Base-by-base conservation (phyloP, 2,797 vertebrate species). In the Enteromius anoplus region DNA sequence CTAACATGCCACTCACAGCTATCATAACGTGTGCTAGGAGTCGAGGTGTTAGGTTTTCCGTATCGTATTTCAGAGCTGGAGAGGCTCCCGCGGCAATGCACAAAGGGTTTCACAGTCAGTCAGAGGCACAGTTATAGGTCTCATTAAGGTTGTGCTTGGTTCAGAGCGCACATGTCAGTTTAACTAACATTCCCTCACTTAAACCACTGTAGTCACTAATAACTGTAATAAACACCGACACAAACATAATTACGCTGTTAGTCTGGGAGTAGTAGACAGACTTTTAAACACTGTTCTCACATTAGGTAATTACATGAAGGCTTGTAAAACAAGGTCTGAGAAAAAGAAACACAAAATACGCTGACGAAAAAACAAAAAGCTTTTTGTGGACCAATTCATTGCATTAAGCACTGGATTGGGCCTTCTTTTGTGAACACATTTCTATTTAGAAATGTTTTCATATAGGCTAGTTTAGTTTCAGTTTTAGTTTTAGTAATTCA, bases 221-320 rank as follows among this genome's bases (percentile, higher is more conserved):
- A 80, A 72, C 82, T 29, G 40, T 84, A 77, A 84, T 86, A 80
- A 81, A 60, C 66, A 75, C 32, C 0, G 8, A 72, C 70, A 5
- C 76, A 75, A 81, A 68, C 66, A 55, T 79, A 75, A 86, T 84
- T 86, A 47, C 11, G 26, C n/a, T 72, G 53, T 68, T 81, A 79
- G 53, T 68, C 55, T 75, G 58, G 23, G 66, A 68, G 49, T 73
- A 47, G 72, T 60, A 40, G 51, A 47, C 75, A 19, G 80, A 73
- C 34, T 68, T 65, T 72, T 85, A 53, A 82, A 82, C 71, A 58
- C 72, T 66, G 37, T 82, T 82, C 71, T 66, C 68, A 65, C 40
- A 45, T 77, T 9, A 75, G 58, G 23, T 71, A 80, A 83, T 83
- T 70, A 40, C 17, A 82, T 69, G 21, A 85, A 79, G n/a, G n/a